These are phyloP conservation scores for Contarinia nasturtii DNA, from an alignment of 1,140 invertebrate genomes.

Conservation along the genomic window DNA sequence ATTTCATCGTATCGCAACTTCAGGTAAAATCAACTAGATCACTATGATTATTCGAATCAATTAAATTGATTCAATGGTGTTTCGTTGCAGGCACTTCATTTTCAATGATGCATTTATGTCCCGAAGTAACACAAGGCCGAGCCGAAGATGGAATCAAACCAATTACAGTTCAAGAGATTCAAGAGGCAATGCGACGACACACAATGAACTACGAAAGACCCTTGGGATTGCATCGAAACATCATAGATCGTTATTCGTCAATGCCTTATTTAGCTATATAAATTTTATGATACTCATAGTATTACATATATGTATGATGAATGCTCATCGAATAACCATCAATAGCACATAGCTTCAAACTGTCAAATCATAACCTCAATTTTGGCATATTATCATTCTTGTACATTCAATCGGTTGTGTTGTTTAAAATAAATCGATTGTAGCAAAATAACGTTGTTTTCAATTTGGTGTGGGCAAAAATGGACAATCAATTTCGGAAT, in stretches of 20 bases:
- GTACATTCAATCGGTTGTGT: no score
- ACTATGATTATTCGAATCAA: no score
- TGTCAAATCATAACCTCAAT: no score
- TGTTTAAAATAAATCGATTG: no score
- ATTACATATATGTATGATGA: neutral
- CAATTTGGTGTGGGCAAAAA: neutral
- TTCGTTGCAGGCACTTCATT: conserved; percentile 12
- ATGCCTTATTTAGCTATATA: conserved; percentile 20
- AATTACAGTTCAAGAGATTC: conserved; percentile 21
- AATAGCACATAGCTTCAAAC: no score
- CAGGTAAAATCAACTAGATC: neutral
- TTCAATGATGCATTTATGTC: conserved; percentile 21
- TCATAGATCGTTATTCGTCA: conserved; percentile 16
- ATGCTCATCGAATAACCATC: no score
- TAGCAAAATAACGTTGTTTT: no score
- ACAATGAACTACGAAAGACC: conserved; percentile 17
- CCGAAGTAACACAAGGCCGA: conserved; percentile 21
- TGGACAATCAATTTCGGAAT: conserved; percentile 1
- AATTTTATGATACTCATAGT: neutral
- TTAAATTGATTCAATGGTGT: neutral
- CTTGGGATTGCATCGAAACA: conserved; percentile 18
- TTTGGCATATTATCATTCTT: no score
- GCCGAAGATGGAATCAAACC: conserved; percentile 21
- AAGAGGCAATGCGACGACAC: conserved; percentile 20
- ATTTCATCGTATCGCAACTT: conserved; percentile 18